These are phyloP conservation scores for Scalopus aquaticus DNA, from an alignment of 2,113 vertebrate species.

Conservation along the genomic window DNA sequence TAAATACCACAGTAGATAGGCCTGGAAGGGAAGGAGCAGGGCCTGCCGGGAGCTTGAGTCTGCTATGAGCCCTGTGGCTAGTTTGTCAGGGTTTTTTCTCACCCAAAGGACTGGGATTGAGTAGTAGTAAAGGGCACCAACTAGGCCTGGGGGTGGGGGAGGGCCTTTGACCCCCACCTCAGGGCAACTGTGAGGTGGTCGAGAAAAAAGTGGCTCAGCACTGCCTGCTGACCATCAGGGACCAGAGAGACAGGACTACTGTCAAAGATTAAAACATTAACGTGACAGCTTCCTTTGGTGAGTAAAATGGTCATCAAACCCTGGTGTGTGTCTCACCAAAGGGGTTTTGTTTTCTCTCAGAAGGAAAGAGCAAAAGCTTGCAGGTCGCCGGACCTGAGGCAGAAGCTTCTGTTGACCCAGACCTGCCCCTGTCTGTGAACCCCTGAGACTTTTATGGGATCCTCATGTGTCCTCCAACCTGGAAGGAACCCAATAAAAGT, in stretches of 20 bases:
- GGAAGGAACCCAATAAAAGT: neutral
- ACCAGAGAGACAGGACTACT: neutral
- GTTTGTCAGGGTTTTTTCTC: neutral
- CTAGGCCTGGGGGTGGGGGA: neutral
- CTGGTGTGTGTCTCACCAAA: accelerated
- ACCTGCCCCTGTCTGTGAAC: neutral
- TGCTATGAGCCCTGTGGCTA: neutral
- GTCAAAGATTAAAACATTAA: neutral
- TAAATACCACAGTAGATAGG: neutral
- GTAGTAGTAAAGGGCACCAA: neutral
- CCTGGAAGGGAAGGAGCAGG: neutral
- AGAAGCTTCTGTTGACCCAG: neutral
- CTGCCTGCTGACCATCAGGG: accelerated
- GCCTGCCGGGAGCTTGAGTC: neutral
- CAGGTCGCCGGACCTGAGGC: neutral
- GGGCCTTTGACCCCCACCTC: neutral
- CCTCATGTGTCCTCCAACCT: neutral
- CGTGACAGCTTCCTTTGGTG: neutral
- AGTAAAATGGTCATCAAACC: neutral
- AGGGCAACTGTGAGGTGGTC: neutral
- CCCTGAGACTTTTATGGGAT: neutral
- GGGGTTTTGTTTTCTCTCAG: neutral
- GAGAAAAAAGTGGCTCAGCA: neutral
- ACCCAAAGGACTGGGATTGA: neutral
- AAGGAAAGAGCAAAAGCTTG: neutral